These are phyloP conservation scores for Paracyprichromis sp. DNA, from an alignment of 2,113 vertebrate genomes.

Conservation along the genomic window DNA sequence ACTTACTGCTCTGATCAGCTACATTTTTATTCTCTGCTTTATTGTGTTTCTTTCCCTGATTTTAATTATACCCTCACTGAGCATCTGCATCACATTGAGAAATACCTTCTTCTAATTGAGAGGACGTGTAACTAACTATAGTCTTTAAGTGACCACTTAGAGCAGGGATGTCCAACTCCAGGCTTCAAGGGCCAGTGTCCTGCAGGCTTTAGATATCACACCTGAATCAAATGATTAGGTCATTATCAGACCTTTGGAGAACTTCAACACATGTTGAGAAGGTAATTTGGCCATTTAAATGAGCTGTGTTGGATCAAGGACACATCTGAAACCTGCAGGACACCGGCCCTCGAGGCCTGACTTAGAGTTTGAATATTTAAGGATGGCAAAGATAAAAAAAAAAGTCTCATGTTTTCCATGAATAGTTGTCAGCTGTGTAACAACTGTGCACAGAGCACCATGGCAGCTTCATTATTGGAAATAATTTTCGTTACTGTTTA, in stretches of 20 bases:
- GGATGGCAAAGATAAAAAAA: not conserved
- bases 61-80: not conserved
- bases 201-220: not conserved
- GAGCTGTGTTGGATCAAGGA: not conserved
- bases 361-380: not conserved
- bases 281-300: not conserved
- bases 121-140: not conserved
- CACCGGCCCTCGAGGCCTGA: not conserved
- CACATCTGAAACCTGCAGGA: not conserved
- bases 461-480: not conserved
- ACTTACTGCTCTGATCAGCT: not conserved
- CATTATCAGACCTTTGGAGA: not conserved
- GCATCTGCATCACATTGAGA: fast-evolving
- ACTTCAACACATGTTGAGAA: not conserved
- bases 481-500: not conserved
- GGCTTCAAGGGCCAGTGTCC: not conserved
- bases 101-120: fast-evolving
- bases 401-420: fast-evolving
- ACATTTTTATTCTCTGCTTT: not conserved
- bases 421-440: not conserved
- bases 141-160: not conserved
- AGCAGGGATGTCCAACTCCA: not conserved
- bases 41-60: not conserved
- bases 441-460: not conserved
- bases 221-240: fast-evolving